A percentile compares a stretch with the other conserved stretches of the same genome.
These are phyloP conservation scores for Conus canariensis DNA, from an alignment of 2,888 invertebrate species.

Conservation along the genomic window DNA sequence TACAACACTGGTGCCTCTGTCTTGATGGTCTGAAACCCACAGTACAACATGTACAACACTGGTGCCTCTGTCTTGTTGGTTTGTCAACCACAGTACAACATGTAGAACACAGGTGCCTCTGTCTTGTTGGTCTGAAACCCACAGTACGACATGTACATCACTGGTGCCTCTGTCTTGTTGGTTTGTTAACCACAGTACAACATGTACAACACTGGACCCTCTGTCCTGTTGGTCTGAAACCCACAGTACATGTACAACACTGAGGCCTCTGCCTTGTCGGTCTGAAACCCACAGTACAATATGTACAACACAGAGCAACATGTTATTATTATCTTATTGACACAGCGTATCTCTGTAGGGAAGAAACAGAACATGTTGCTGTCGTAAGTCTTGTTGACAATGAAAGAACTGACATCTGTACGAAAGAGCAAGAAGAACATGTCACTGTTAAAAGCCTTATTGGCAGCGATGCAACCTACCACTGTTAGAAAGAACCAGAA, in stretches of 20 bases:
- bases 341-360: slow-evolving; percentile 63
- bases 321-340: too few species aligned
- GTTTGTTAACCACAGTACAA: not conserved
- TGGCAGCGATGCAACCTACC: slow-evolving; percentile 88
- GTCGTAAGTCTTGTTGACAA: not conserved
- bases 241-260: slow-evolving; percentile 69
- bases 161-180: too few species aligned
- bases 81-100: not conserved
- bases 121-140: not conserved
- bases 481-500: too few species aligned
- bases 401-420: slow-evolving; percentile 80
- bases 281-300: slow-evolving; percentile 72
- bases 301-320: too few species aligned
- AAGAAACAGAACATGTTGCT: too few species aligned
- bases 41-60: too few species aligned
- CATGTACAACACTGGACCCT: not conserved
- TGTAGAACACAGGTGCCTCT: not conserved
- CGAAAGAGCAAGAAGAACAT: slow-evolving; percentile 93
- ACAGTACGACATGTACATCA: slow-evolving; percentile 24
- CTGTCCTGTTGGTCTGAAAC: slow-evolving; percentile 53
- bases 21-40: too few species aligned
- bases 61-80: too few species aligned
- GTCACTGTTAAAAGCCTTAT: slow-evolving; percentile 88
- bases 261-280: slow-evolving; percentile 65
- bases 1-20: too few species aligned